phyloP scores from a whole-genome alignment of 2,888 invertebrate species.

The Dendrolimus pini region DNA sequence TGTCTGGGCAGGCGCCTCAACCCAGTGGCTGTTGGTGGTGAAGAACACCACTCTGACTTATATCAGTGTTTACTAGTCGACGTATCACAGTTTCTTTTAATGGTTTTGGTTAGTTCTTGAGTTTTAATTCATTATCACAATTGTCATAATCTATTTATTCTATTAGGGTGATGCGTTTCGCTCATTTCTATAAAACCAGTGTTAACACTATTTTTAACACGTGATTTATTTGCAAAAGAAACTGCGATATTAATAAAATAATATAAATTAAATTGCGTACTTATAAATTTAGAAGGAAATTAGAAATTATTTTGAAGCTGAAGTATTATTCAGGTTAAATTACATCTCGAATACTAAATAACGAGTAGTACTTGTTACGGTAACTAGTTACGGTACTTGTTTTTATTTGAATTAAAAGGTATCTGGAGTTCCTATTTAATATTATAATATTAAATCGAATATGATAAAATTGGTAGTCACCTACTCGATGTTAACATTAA shows the following conservation, averaged over 20 bases:
- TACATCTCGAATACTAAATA: constrained; percentile 56
- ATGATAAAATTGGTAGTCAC: constrained; percentile 20
- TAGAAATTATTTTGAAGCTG: neutral
- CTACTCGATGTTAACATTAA: constrained; percentile 2
- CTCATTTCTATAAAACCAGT: too few species aligned
- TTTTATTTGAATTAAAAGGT: constrained; percentile 37
- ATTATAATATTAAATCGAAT: constrained; percentile 2
- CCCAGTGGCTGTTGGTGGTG: constrained; percentile 77
- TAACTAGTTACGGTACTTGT: constrained; percentile 19
- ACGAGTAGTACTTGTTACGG: constrained; percentile 21
- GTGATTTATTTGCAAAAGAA: too few species aligned
- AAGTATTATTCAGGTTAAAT: constrained; percentile 26
- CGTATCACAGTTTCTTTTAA: constrained; percentile 1
- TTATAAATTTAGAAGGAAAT: neutral
- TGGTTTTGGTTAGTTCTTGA: neutral
- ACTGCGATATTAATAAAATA: neutral
- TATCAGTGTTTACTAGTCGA: constrained; percentile 53
- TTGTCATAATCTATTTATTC: too few species aligned
- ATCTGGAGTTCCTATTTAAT: constrained; percentile 60
- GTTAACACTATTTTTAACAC: too few species aligned
- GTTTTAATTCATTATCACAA: too few species aligned
- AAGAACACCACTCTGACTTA: constrained; percentile 18
- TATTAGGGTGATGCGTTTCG: too few species aligned
- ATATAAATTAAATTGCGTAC: neutral
- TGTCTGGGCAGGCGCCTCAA: constrained; percentile 50